A percentile compares a stretch with the other conserved stretches of the same genome.
phyloP scores from a whole-genome alignment of 2,888 invertebrate species.

The Ethmia dodecea region DNA sequence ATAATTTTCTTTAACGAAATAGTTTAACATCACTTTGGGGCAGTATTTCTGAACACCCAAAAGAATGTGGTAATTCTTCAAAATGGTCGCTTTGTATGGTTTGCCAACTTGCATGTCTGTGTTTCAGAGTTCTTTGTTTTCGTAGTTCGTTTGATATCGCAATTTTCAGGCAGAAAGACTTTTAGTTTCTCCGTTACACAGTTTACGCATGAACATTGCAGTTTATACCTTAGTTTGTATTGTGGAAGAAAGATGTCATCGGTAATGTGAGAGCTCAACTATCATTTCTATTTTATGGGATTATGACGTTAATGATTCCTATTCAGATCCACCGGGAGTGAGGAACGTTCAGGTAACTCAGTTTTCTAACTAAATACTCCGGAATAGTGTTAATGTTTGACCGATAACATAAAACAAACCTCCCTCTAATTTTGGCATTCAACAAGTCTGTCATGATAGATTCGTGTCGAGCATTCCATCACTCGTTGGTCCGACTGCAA shows the following conservation, averaged over 20 bases:
- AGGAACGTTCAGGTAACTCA: slow-evolving; percentile 52
- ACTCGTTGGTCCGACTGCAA: slow-evolving; percentile 15
- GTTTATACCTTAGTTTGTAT: slow-evolving; percentile 37
- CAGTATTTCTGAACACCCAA: slow-evolving; percentile 58
- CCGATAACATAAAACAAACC: slow-evolving; percentile 41
- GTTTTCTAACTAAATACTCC: slow-evolving; percentile 20
- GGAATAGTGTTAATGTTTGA: slow-evolving; percentile 17
- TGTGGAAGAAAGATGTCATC: slow-evolving; percentile 68
- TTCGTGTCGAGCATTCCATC: slow-evolving; percentile 45
- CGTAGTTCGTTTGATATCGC: slow-evolving; percentile 46
- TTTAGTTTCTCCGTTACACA: slow-evolving; percentile 32
- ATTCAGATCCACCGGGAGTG: slow-evolving; percentile 49
- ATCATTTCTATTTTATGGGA: slow-evolving; percentile 64
- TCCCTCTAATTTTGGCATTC: slow-evolving; percentile 74
- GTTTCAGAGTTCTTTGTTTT: slow-evolving; percentile 75
- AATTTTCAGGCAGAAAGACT: slow-evolving; percentile 36
- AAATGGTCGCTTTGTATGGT: slow-evolving; percentile 84
- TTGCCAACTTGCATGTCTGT: slow-evolving; percentile 79
- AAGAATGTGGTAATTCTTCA: slow-evolving; percentile 86
- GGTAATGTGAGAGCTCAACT: slow-evolving; percentile 74
- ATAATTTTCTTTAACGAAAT: no score
- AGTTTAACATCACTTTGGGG: slow-evolving; percentile 46
- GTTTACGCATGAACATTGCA: slow-evolving; percentile 32
- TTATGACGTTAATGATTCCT: slow-evolving; percentile 56
- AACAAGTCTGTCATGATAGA: slow-evolving; percentile 58